Conservation (phyloP, 2,113 vertebrate species). For the Pardalotus punctatus region DNA sequence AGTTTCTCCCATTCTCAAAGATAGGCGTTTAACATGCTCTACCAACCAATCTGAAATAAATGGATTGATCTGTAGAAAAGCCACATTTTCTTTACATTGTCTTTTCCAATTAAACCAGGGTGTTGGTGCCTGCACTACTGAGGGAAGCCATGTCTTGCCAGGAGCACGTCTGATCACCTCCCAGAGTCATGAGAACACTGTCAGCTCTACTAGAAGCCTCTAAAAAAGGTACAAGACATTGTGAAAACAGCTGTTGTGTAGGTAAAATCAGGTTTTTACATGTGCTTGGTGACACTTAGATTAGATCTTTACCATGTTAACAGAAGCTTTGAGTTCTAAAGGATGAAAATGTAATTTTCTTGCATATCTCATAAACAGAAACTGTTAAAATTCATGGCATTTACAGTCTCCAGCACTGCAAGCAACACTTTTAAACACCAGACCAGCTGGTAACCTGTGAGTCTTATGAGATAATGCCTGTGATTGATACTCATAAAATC, state of each 20-base stretch:
- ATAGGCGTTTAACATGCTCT: not conserved
- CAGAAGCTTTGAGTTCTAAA: not conserved
- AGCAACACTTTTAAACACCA: not conserved
- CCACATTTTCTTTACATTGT: not conserved
- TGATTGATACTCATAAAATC: constrained; percentile 18
- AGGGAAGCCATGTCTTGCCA: not conserved
- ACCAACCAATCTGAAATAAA: not conserved
- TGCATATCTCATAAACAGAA: not conserved
- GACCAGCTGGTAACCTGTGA: constrained; percentile 17
- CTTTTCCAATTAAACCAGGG: not conserved
- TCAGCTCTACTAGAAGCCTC: not conserved
- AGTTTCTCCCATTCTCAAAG: not conserved
- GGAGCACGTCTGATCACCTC: not conserved
- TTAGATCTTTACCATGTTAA: not conserved
- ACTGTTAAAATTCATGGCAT: not conserved
- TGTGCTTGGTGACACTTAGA: not conserved
- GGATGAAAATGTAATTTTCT: not conserved
- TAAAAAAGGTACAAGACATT: not conserved
- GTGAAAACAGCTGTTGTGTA: not conserved
- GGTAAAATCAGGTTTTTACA: not conserved
- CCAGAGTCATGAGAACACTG: not conserved
- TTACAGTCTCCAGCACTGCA: not conserved
- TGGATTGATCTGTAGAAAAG: not conserved
- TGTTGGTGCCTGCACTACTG: not conserved
- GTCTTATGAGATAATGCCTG: not conserved